Evolutionary conservation across 53 echinoderm and acorn worm species (phyloP).

Genomic region (Temnopleurus reevesii): DNA sequence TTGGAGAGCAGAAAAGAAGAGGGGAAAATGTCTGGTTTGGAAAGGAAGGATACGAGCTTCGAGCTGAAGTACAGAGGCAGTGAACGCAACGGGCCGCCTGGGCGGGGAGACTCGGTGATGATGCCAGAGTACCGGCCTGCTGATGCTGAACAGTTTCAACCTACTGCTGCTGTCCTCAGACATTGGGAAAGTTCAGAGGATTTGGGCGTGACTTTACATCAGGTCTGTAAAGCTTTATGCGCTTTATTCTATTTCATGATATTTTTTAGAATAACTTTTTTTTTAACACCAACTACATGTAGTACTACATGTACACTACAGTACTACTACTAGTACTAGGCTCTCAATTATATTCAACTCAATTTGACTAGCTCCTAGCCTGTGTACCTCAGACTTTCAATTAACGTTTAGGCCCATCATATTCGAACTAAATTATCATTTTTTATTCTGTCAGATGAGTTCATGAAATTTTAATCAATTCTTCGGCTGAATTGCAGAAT

Average conservation of each 20-base stretch:
- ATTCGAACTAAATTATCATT: no score
- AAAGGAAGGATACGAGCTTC: slow-evolving; percentile 3
- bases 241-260: background rate
- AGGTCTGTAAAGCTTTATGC: slow-evolving; percentile 77
- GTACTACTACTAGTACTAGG: background rate
- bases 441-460: no score
- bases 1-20: background rate
- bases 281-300: background rate
- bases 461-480: no score
- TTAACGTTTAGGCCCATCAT: no score
- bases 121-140: slow-evolving; percentile 50
- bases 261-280: background rate
- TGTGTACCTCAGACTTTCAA: no score
- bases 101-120: slow-evolving; percentile 52
- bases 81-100: slow-evolving; percentile 7
- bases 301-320: no score
- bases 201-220: slow-evolving; percentile 80
- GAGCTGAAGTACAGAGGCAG: slow-evolving; percentile 36
- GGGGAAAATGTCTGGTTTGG: background rate
- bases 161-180: slow-evolving; percentile 36
- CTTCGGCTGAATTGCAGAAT: no score
- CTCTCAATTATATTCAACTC: background rate
- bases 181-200: slow-evolving; percentile 85
- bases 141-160: background rate
- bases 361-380: background rate